Evolutionary conservation across 1,140 invertebrate species (phyloP).

Genomic region (Drosophila sturtevanti): DNA sequence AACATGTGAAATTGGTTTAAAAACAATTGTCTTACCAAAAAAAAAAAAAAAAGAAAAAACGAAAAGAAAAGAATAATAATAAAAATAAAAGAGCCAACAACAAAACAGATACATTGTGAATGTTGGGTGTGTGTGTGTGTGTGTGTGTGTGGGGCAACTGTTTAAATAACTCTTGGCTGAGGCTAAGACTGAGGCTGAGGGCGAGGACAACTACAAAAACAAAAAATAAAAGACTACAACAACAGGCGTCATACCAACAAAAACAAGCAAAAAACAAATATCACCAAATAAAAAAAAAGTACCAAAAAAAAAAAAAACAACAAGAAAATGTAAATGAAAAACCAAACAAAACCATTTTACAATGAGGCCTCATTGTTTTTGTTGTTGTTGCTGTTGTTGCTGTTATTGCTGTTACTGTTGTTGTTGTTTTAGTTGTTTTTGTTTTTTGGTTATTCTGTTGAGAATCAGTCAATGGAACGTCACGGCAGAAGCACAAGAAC

Average conservation of each 20-base stretch:
- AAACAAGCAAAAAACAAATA: slow-evolving; percentile 29
- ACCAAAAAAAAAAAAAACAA: slow-evolving; percentile 32
- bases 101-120: slow-evolving; percentile 6
- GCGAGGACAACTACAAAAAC: slow-evolving; percentile 21
- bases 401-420: slow-evolving; percentile 32
- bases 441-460: slow-evolving; percentile 47
- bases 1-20: slow-evolving; percentile 6
- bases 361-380: slow-evolving; percentile 54
- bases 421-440: slow-evolving; percentile 42
- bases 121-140: not conserved
- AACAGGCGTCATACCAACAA: slow-evolving; percentile 24
- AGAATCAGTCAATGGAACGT: slow-evolving; percentile 77
- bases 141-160: slow-evolving; percentile 40
- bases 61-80: too few species aligned
- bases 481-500: slow-evolving; percentile 63
- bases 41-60: not conserved
- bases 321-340: slow-evolving; percentile 70
- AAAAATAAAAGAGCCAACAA: slow-evolving; percentile 13
- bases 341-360: slow-evolving; percentile 68
- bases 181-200: slow-evolving; percentile 15
- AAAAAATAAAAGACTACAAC: slow-evolving; percentile 5
- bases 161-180: slow-evolving; percentile 47
- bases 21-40: slow-evolving; percentile 10
- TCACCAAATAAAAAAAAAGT: slow-evolving; percentile 20
- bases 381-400: slow-evolving; percentile 42